Evolutionary conservation across 35 echinoderm and acorn worm species (phyloP).

Genomic region (Ptychodera flava): DNA sequence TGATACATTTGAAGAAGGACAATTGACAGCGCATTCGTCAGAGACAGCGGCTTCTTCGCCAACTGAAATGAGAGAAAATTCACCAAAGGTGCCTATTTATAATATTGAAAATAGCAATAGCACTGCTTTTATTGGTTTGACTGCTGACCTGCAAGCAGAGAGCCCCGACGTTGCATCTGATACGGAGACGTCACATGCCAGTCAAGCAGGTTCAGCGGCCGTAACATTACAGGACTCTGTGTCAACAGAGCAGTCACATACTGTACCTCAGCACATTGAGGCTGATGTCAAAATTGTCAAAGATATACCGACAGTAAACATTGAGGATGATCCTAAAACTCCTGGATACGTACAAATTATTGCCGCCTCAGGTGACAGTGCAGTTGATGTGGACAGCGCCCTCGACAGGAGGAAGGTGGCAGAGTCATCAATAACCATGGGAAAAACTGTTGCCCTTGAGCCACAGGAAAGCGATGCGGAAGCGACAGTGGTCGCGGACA

Average conservation of each 20-base stretch:
- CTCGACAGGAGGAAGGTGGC: neutral
- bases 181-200: no score
- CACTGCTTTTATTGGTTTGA: neutral
- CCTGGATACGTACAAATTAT: neutral
- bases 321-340: neutral
- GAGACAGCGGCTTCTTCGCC: neutral
- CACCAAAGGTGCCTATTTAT: neutral
- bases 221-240: no score
- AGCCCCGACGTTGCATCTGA: no score
- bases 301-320: neutral
- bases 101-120: neutral
- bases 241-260: no score
- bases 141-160: neutral
- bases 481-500: slow-evolving; percentile 4
- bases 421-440: neutral
- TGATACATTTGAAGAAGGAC: neutral
- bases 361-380: neutral
- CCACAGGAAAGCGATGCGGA: neutral
- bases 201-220: no score
- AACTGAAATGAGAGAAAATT: neutral
- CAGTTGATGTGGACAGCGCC: neutral
- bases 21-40: no score
- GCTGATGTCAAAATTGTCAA: neutral
- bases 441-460: neutral
- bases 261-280: neutral